Percentiles rank a stretch among this genome's conserved stretches.
phyloP scores from a whole-genome alignment of 1,140 invertebrate genomes.

The Helicoverpa zea region DNA sequence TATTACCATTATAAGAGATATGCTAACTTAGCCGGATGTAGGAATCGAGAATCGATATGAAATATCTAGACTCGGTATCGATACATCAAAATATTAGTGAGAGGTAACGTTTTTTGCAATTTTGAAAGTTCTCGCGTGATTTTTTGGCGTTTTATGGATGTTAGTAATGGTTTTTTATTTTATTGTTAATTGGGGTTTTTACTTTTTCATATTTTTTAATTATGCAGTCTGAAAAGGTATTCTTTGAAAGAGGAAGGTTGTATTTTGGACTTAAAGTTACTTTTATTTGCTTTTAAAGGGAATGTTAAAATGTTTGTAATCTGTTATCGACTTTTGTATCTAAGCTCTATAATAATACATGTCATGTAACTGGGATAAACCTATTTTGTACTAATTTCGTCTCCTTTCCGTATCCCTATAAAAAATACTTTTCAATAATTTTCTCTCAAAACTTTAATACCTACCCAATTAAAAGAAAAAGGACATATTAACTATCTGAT shows the following conservation, averaged over 20 bases:
- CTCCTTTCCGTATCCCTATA: too few relatives aligned
- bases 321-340: too few relatives aligned
- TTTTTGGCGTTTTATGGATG: not conserved
- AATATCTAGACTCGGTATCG: conserved; percentile 30
- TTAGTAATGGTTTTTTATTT: not conserved
- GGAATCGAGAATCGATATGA: conserved; percentile 35
- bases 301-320: too few relatives aligned
- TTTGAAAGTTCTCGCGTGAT: conserved; percentile 2
- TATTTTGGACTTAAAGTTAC: too few relatives aligned
- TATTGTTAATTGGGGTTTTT: not conserved
- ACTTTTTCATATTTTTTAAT: not conserved
- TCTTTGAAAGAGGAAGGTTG: too few relatives aligned
- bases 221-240: too few relatives aligned
- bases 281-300: too few relatives aligned
- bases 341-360: too few relatives aligned
- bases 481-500: not conserved
- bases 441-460: too few relatives aligned
- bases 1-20: conserved; percentile 84
- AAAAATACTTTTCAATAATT: too few relatives aligned
- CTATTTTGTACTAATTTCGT: too few relatives aligned
- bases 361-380: too few relatives aligned
- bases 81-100: conserved; percentile 31
- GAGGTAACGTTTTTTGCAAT: not conserved
- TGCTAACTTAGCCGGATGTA: conserved; percentile 83
- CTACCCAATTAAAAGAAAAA: not conserved